Percentiles rank a stretch among this genome's conserved stretches.
phyloP scores from a whole-genome alignment of 2,888 invertebrate species.

The Ormia ochracea region DNA sequence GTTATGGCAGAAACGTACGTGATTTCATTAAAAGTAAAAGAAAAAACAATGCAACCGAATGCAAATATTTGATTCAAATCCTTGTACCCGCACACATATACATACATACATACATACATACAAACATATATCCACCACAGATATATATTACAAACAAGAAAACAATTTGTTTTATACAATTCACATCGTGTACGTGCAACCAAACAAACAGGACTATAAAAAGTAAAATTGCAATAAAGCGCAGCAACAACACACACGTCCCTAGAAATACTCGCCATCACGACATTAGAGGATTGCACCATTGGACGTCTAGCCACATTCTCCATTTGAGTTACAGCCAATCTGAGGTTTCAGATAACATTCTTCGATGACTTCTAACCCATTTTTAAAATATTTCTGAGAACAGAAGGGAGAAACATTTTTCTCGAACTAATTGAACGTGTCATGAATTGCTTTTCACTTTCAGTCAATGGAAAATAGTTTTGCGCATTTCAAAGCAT shows the following conservation, averaged over 20 bases:
- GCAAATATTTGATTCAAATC: constrained; percentile 59
- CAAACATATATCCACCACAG: constrained; percentile 27
- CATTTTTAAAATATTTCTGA: too few relatives aligned
- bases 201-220: constrained; percentile 61
- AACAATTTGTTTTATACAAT: constrained; percentile 61
- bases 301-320: too few relatives aligned
- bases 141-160: constrained; percentile 35
- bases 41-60: constrained; percentile 61
- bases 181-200: constrained; percentile 59
- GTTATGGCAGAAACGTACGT: constrained; percentile 58
- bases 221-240: constrained; percentile 33
- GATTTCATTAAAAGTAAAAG: constrained; percentile 62
- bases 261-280: background rate
- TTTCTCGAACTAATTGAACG: too few relatives aligned
- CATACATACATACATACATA: constrained; percentile 40
- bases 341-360: too few relatives aligned
- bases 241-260: constrained; percentile 49
- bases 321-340: too few relatives aligned
- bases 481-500: too few relatives aligned
- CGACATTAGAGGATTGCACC: too few relatives aligned
- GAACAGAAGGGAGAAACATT: too few relatives aligned
- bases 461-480: too few relatives aligned
- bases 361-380: too few relatives aligned
- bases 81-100: constrained; percentile 39
- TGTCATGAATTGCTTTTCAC: too few relatives aligned